Base-by-base conservation (phyloP, 2,888 invertebrate species). In the Apotomis betuletana region DNA sequence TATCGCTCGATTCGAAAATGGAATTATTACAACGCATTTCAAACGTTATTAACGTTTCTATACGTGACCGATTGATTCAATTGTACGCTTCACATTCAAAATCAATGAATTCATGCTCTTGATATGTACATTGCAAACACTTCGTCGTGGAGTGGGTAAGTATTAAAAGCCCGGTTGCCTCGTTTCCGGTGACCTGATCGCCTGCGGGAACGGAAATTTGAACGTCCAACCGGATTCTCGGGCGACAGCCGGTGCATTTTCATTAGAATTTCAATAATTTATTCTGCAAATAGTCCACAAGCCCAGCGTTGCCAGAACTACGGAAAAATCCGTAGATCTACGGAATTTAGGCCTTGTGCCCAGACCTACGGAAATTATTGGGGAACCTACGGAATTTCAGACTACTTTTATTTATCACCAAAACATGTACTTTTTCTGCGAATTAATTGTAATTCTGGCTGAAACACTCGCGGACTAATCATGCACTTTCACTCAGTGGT, bases 191-290 rank as follows among this genome's bases (percentile, higher is more conserved):
- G 38, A 36, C 8, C 59, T 44, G 46, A 36, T 54, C 60, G 67
- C 67, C 46, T 62, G 57, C 52, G 10, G 58, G 58, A 64, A 36
- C 67, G 62, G 67, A 72, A 63, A 72, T 63, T 68, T 58, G 62
- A 67, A 63, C 67, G 61, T 69, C 60, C 44, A 63, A 68, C 62
- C 72, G 72, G 72, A 72, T 54, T 63, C 57, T 57, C 71, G n/a
- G 67, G 54, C 58, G 67, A 68, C 62, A 62, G 51, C 27, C 57
- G 6, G 62, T 71, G 62, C 71, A 72, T 72, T 72, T 62, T 72
- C 67, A 68, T 68, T 67, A 54, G 55, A 51, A 58, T 68, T 46
- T 58, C 67, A 62, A 63, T 58, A 58, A 72, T 68, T 58, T 63
- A 68, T 62, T 58, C 38, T 15, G 10, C 27, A 44, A 55, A 70